Base-by-base conservation (phyloP, 2,888 invertebrate genomes). In the Volucella inanis region DNA sequence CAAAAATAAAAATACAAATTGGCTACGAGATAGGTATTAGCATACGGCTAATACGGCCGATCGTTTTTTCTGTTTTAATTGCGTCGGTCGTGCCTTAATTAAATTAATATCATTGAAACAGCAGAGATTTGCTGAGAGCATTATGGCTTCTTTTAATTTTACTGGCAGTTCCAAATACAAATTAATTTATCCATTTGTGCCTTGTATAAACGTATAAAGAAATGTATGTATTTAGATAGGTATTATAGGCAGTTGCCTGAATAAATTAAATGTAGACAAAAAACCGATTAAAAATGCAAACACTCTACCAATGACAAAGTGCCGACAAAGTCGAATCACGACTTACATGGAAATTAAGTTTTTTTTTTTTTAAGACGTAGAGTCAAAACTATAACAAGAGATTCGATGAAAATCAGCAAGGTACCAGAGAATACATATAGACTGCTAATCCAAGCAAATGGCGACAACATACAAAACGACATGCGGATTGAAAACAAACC, bases 241-340 rank as follows among this genome's bases (percentile, higher is more conserved):
- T 77, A 59, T 45, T 61, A n/a, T 47, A 50, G 64, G 55, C 39
- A 31, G 64, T 70, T 71, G 54, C 49, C 45, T 83, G 79, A 79
- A 84, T 84, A 79, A 75, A 84, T 84, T 70, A 79, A 59, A 70
- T n/a, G 43, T 70, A n/a, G 67, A 71, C 59, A 71, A 80, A 80
- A 65, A 70, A 61, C 75, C 67, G 65, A 84, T 80, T 80, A 80
- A 80, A 75, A 80, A 84, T 80, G 61, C 74, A 84, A 84, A 84
- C 70, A 71, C 68, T 79, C 59, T 45, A 52, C 84, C 80, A 84
- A 80, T 84, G 75, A 80, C 67, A 80, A 80, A 84, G 61, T 84
- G 75, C 80, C 84, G 84, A 80, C 84, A 84, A 84, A 84, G 83
- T 74, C 75, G 55, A 70, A 64, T 10, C 64, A 22, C 45, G 43